phyloP scores from a whole-genome alignment of 1,140 invertebrate species.

The Cydia pomonella region DNA sequence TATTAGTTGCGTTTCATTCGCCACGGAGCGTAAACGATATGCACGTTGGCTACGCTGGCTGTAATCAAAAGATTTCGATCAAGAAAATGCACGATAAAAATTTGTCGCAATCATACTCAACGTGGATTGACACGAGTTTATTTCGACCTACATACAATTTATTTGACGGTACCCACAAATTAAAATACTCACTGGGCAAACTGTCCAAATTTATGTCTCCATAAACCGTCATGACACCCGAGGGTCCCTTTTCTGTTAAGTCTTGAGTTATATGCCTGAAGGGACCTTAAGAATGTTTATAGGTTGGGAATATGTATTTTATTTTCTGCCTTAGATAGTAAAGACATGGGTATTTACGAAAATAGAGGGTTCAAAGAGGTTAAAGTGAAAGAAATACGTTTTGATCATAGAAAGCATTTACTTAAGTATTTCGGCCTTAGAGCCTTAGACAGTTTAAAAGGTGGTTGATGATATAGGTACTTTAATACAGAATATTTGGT shows the following conservation, averaged over 20 bases:
- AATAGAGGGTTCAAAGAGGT: neutral
- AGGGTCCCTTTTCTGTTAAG: neutral
- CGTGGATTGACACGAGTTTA: neutral
- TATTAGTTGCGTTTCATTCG: no score
- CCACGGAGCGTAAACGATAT: no score
- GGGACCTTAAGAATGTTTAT: constrained; percentile 3
- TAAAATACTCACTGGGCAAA: neutral
- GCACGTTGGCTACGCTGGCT: no score
- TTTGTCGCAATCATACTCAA: neutral
- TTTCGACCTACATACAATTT: neutral
- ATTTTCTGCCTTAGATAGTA: neutral
- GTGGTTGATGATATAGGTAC: no score
- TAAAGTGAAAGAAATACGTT: neutral
- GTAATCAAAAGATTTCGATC: neutral
- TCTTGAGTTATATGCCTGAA: constrained; percentile 6
- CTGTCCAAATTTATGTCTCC: neutral
- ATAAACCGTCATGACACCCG: neutral
- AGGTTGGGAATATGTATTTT: neutral
- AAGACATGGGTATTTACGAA: neutral
- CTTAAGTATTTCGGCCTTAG: no score
- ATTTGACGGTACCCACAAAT: constrained; percentile 8
- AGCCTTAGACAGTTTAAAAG: no score
- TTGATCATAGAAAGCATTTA: neutral
- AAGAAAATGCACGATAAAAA: neutral
- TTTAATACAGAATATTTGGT: no score